Base-by-base conservation (phyloP, 2,113 vertebrate genomes). In the Sarotherodon lohbergeri region DNA sequence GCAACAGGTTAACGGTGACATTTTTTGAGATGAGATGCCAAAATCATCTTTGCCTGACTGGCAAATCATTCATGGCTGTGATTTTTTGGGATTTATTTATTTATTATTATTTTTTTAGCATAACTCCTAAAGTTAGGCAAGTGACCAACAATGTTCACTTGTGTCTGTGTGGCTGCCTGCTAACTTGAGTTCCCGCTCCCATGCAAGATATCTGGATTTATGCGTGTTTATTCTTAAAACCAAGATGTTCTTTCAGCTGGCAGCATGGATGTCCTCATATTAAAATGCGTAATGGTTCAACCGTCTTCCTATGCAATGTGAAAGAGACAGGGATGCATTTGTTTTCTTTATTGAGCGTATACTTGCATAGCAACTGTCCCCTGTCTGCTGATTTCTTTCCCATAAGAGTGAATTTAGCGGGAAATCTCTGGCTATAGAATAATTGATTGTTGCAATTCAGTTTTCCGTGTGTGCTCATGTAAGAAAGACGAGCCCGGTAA, bases 361-460 rank as follows among this genome's bases (percentile, higher is more conserved):
- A 50, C 22, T 80, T 80, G 59, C 50, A 32, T 41, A 87, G 82
- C 63, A 87, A 73, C 14, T 16, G 7, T 46, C n/a, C 17, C 48
- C 12, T 48, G 16, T 54, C 61, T 78, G 63, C 29, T 85, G 86
- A 86, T 91, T 66, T 89, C 50, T 92, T 90, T 88, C 87, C 17
- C 83, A 80, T 85, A 86, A 89, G 32, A 3, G 5, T 9, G 39
- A 79, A 71, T 68, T 85, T 57, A 46, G 80, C 14, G 1, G 63
- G 46, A 27, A 84, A 78, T 63, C 36, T 80, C 80, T 43, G 56
- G 16, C 61, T 79, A 9, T 19, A 36, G 54, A 84, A 13, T 83
- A 66, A 82, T 22, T 19, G 50, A 82, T 73, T 11, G 3, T 80
- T 84, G 27, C 82, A 22, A 76, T 81, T 12, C 46, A 32, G 12